These are phyloP conservation scores for Acrobasis suavella DNA, from an alignment of 2,888 invertebrate species.

Conservation along the genomic window DNA sequence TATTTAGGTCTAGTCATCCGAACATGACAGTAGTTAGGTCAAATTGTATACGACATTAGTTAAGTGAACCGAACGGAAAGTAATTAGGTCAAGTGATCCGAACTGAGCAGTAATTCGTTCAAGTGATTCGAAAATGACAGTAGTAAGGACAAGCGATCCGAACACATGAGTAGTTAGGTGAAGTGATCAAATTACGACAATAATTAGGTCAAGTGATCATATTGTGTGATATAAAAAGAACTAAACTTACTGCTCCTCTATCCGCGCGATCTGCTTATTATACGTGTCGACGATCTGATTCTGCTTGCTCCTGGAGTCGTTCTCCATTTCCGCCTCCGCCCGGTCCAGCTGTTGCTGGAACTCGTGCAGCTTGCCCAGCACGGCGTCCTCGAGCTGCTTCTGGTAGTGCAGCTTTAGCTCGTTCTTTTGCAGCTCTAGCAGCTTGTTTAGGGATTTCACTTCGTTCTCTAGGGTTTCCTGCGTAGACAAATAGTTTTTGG, in stretches of 20 bases:
- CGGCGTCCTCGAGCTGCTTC: conserved; percentile 90
- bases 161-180: no score
- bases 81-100: no score
- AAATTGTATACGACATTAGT: no score
- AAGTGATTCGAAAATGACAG: no score
- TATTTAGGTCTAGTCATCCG: no score
- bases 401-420: conserved; percentile 90
- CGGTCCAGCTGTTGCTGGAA: conserved; percentile 87
- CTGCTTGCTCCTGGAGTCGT: conserved; percentile 85
- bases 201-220: no score
- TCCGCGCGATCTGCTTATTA: conserved; percentile 86
- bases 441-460: conserved; percentile 74
- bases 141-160: no score
- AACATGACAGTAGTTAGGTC: no score
- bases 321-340: conserved; percentile 85
- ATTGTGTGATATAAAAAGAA: background rate
- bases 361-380: conserved; percentile 88
- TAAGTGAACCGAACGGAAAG: no score
- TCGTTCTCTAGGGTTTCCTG: conserved; percentile 80
- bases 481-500: background rate
- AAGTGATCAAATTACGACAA: no score
- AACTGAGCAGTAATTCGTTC: no score
- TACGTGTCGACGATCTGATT: conserved; percentile 86
- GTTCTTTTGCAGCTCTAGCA: conserved; percentile 84
- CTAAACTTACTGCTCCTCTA: conserved; percentile 79